phyloP scores from a whole-genome alignment of 2,797 vertebrate genomes.

The Coccyzus lansbergi region DNA sequence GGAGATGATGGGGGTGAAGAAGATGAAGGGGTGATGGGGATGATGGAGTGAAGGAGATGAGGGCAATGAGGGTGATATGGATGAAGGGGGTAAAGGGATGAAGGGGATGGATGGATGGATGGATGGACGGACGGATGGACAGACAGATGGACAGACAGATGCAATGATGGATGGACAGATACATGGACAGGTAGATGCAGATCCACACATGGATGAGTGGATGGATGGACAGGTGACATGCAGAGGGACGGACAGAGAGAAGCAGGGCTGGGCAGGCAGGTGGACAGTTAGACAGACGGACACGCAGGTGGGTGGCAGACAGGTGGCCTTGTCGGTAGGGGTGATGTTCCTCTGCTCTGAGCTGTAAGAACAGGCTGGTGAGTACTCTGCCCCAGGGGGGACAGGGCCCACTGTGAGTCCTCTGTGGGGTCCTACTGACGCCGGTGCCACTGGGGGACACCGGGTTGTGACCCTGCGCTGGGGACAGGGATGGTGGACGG shows the following conservation, averaged over 20 bases:
- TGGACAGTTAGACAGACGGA: background rate
- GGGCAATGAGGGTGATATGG: too few species aligned
- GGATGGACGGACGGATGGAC: background rate
- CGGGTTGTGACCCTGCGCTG: rapidly evolving
- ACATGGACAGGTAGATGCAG: background rate
- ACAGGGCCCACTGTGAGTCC: background rate
- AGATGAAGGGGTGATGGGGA: too few species aligned
- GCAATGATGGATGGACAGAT: rapidly evolving
- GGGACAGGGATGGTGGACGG: background rate
- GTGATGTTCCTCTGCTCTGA: rapidly evolving
- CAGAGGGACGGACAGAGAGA: background rate
- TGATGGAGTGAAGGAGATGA: too few species aligned
- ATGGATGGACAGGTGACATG: rapidly evolving
- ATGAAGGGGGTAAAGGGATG: background rate
- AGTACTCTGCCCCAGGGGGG: background rate
- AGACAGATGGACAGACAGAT: too few species aligned
- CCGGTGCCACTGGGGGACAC: rapidly evolving
- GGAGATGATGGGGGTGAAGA: too few species aligned
- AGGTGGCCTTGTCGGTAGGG: rapidly evolving
- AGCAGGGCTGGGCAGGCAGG: too few species aligned
- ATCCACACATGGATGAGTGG: background rate
- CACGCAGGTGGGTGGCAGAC: background rate
- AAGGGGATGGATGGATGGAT: too few species aligned
- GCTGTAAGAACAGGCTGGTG: rapidly evolving
- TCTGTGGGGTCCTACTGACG: background rate